These are phyloP conservation scores for Alectoris magna DNA, from an alignment of 2,797 vertebrate genomes.

Conservation along the genomic window DNA sequence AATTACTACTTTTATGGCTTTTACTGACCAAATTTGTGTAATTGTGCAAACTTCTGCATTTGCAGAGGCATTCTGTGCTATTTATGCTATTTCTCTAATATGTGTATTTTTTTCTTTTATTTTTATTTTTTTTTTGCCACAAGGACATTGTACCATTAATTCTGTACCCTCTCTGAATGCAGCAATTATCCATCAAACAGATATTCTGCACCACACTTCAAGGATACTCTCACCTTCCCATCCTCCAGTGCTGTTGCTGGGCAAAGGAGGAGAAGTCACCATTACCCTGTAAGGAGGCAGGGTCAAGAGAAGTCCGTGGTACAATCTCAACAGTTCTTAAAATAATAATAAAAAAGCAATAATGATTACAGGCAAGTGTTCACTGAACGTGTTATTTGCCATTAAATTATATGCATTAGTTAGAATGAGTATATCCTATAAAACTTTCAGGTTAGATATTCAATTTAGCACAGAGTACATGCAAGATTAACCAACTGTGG, in stretches of 20 bases:
- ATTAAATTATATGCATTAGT: background rate
- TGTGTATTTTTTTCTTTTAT: background rate
- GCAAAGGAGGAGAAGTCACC: background rate
- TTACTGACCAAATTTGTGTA: constrained; percentile 2
- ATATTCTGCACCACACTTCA: constrained; percentile 26
- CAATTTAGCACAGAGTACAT: background rate
- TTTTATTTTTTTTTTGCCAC: background rate
- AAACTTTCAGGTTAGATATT: background rate
- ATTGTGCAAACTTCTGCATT: constrained; percentile 7
- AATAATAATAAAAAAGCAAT: background rate
- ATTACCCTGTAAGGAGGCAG: background rate
- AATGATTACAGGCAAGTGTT: background rate
- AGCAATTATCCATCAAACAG: constrained; percentile 38
- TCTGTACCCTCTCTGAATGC: constrained; percentile 38
- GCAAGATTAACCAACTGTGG: background rate
- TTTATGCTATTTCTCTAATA: background rate
- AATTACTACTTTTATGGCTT: background rate
- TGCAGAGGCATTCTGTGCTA: constrained; percentile 14
- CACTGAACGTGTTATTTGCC: background rate
- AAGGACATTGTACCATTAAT: constrained; percentile 33
- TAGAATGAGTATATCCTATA: background rate
- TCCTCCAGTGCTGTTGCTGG: background rate
- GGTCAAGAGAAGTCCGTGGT: background rate
- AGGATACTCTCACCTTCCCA: constrained; percentile 47
- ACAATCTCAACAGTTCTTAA: background rate